Base-by-base conservation (phyloP, 1,140 invertebrate species). In the Cydia fagiglandana region DNA sequence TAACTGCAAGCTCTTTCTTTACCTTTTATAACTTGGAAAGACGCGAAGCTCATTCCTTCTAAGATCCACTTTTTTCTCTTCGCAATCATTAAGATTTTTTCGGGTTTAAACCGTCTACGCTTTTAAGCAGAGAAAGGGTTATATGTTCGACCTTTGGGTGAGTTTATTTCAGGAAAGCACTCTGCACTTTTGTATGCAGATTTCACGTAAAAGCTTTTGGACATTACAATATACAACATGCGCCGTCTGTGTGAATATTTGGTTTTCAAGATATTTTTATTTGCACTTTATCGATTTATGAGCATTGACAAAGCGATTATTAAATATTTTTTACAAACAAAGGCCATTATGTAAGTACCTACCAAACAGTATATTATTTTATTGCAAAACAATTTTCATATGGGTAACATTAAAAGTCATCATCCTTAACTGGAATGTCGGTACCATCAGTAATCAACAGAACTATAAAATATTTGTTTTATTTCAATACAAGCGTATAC, bases 1-100 rank as follows among this genome's bases (percentile, higher is more conserved):
- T 88, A 90, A 91, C 89, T 91, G 86, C 88, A 88, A 85, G 82
- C 83, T 86, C 84, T 88, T 88, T 88, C 87, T 88, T 87, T 88
- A 85, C 84, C 85, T 88, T 90, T 89, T 89, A 89, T 89, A 85
- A 84, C 86, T 87, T 74, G 84, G 84, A 88, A 90, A 90, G 88
- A 90, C 85, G 85, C 81, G 83, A 79, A 88, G 80, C 86, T 86
- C 88, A 86, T 88, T 88, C 79, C 88, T 88, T 86, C 87, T 86
- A 88, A 88, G 88, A 89, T 86, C 84, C 78, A 77, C 76, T 79
- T 79, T 79, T 89, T 82, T 85, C 80, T 83, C 86, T 84, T 85
- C 83, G 84, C 84, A 86, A 88, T 89, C 86, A 87, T 89, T 90
- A 90, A 90, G 66, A 87, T 87, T 89, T 88, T 89, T 90, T 88